Evolutionary conservation across 1,140 invertebrate genomes (phyloP).

Genomic region (Panagrolaimus sp.): DNA sequence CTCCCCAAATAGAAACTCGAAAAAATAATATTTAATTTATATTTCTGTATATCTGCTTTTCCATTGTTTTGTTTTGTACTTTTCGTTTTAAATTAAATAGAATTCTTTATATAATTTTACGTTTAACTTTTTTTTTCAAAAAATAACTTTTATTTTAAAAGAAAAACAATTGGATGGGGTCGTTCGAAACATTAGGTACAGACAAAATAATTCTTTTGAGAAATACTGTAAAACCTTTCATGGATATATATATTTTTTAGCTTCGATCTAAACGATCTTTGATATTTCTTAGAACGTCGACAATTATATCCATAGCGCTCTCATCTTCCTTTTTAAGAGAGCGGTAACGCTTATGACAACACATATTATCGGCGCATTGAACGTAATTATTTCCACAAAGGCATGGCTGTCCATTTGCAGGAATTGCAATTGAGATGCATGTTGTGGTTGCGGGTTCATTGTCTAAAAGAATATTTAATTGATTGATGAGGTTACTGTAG

Average conservation of each 20-base stretch:
- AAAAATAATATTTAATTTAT: too few species aligned
- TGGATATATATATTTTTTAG: background rate
- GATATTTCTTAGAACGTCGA: background rate
- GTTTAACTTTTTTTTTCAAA: too few species aligned
- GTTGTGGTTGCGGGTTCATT: constrained; percentile 5
- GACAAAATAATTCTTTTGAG: constrained; percentile 8
- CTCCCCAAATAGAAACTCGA: too few species aligned
- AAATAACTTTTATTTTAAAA: too few species aligned
- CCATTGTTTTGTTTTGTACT: too few species aligned
- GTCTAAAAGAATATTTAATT: background rate
- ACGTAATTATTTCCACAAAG: constrained; percentile 10
- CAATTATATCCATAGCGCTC: constrained; percentile 2
- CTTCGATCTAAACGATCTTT: constrained; percentile 5
- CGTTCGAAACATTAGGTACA: constrained; percentile 10
- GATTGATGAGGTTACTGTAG: background rate
- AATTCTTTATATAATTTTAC: too few species aligned
- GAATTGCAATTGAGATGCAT: constrained; percentile 9
- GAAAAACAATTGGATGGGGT: background rate
- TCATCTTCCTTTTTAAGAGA: constrained; percentile 15
- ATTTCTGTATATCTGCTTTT: too few species aligned
- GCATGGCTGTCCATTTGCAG: background rate
- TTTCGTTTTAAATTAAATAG: too few species aligned
- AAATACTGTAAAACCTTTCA: background rate
- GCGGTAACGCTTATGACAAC: constrained; percentile 6
- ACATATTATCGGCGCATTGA: constrained; percentile 15